phyloP scores from a whole-genome alignment of 2,888 invertebrate species.

The Coelogynopora nodosa region DNA sequence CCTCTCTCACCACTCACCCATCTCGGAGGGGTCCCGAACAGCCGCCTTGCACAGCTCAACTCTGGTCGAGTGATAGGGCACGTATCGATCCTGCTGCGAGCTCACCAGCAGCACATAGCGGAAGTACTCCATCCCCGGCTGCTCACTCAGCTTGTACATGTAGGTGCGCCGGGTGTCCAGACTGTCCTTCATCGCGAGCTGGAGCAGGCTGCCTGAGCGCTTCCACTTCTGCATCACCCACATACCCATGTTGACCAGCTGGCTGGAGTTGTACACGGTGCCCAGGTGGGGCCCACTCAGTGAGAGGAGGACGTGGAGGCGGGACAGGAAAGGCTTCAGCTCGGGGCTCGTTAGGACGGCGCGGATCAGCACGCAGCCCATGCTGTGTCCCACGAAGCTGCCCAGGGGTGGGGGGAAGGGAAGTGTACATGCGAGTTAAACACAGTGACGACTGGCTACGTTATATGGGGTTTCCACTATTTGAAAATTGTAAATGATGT shows the following conservation, averaged over 20 bases:
- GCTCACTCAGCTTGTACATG: constrained; percentile 77
- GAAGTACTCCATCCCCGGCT: constrained; percentile 74
- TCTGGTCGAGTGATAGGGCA: constrained; percentile 88
- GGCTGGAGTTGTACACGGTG: constrained; percentile 88
- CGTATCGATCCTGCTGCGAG: constrained; percentile 90
- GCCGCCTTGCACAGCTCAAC: constrained; percentile 90
- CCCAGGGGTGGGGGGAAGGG: too few relatives aligned
- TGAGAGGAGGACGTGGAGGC: constrained; percentile 88
- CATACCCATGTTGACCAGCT: constrained; percentile 88
- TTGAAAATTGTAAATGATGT: too few relatives aligned
- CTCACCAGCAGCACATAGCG: constrained; percentile 86
- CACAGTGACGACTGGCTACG: too few relatives aligned
- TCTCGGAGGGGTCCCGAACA: constrained; percentile 75
- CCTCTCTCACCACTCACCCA: too few relatives aligned
- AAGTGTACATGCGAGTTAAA: too few relatives aligned
- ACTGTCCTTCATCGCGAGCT: constrained; percentile 80
- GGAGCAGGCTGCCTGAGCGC: constrained; percentile 86
- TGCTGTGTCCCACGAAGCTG: constrained; percentile 85
- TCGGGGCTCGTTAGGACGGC: constrained; percentile 82
- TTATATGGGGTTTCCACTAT: too few relatives aligned
- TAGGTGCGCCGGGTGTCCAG: constrained; percentile 83
- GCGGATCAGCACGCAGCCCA: constrained; percentile 91
- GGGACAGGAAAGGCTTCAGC: constrained; percentile 74
- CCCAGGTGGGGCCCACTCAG: constrained; percentile 93
- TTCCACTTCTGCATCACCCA: constrained; percentile 99